Percentiles rank a stretch among this genome's conserved stretches.
These are phyloP conservation scores for Podiceps cristatus DNA, from an alignment of 2,113 vertebrate genomes.

Conservation along the genomic window DNA sequence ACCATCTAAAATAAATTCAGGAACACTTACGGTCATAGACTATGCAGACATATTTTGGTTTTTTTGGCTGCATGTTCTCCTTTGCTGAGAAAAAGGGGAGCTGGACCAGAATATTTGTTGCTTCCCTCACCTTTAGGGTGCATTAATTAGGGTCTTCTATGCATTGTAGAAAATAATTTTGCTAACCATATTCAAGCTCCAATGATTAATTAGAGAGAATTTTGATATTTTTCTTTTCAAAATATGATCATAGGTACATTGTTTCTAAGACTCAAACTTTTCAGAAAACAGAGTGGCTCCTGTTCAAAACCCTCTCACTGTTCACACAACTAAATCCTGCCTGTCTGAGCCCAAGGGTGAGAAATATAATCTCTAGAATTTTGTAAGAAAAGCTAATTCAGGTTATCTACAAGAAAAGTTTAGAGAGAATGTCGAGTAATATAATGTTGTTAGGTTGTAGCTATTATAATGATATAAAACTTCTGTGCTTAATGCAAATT, in stretches of 20 bases:
- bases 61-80: not conserved
- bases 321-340: not conserved
- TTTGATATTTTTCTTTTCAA: not conserved
- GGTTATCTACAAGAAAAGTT: not conserved
- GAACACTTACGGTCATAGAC: not conserved
- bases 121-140: not conserved
- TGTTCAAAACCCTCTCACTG: not conserved
- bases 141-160: not conserved
- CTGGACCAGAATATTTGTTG: not conserved
- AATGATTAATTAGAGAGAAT: not conserved
- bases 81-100: not conserved
- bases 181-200: not conserved
- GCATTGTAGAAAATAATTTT: not conserved
- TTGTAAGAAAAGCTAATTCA: not conserved
- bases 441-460: not conserved
- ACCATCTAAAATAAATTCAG: not conserved
- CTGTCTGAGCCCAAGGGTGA: not conserved
- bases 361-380: not conserved
- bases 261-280: not conserved
- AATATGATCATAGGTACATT: not conserved
- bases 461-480: not conserved
- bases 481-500: not conserved
- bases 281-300: not conserved
- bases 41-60: fast-evolving
- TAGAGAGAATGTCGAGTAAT: not conserved